Base-by-base conservation (phyloP, 2,113 vertebrate genomes). In the Chinchilla lanigera region DNA sequence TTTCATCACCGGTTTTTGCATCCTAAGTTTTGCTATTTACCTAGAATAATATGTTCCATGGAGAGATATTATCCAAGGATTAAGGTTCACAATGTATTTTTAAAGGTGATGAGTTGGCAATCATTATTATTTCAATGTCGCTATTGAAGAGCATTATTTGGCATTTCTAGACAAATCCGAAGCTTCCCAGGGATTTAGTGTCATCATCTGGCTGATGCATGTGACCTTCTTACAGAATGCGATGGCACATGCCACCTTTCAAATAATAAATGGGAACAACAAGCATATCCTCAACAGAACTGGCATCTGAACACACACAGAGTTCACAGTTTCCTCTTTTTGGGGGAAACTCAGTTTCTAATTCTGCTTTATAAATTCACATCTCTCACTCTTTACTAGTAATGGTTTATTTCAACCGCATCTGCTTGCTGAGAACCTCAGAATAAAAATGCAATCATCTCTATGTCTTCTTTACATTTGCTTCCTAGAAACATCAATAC, bases 11-110 rank as follows among this genome's bases (percentile, higher is more conserved):
- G 41, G 33, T 11, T 88, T 93, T 95, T 90, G 75, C 56, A 10
- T n/a, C 78, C 89, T 67, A 69, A 69, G 67, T 87, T 83, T 92
- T 83, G 75, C 85, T 94, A 20, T 61, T 95, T 96, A 81, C 50
- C 0, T 3, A 94, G 69, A 92, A 63, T 87, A 94, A 82, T 10
- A 89, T 16, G 47, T 95, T 89, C 92, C 63, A 41, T 60, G 5
- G 52, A 78, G 86, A 84, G 63, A 85, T 54, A 60, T 71, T 96
- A 44, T 88, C 75, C 60, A 12, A 20, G 56, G 65, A 92, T 60
- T 95, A 77, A 83, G 84, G n/a, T 94, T 81, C 38, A 69, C 33
- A 26, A 54, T 50, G 19, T 83, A 63, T 77, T 80, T 91, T 52
- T 52, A 93, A 89, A 96, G 4, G 60, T 28, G 10, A 13, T 16